These are phyloP conservation scores for Narcine bancroftii DNA, from an alignment of 2,113 vertebrate genomes.

Conservation along the genomic window DNA sequence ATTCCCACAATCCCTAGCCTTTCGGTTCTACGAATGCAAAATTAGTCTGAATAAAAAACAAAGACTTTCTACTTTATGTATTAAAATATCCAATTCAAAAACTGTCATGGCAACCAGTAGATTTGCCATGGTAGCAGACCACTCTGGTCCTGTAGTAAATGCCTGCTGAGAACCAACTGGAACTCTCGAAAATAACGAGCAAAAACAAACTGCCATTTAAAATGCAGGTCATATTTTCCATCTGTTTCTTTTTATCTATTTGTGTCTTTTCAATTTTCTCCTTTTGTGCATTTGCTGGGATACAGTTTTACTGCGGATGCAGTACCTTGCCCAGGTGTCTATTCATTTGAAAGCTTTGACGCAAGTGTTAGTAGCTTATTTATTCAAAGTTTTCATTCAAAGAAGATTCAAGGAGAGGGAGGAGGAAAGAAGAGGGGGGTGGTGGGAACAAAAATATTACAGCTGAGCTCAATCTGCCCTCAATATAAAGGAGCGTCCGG, in stretches of 20 bases:
- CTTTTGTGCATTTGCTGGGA: neutral
- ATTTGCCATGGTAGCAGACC: constrained; percentile 29
- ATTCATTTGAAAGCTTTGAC: neutral
- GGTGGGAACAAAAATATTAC: neutral
- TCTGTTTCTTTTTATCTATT: constrained; percentile 17
- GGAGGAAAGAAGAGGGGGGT: neutral
- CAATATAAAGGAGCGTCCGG: neutral
- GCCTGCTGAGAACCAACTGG: constrained; percentile 16
- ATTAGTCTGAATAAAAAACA: constrained; percentile 31
- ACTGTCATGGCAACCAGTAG: constrained; percentile 31
- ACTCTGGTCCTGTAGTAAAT: constrained; percentile 24
- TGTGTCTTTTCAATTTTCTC: constrained; percentile 18
- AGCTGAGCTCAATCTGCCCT: neutral
- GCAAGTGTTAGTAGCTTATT: neutral
- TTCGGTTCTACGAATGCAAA: constrained; percentile 24
- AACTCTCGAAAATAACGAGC: constrained; percentile 20
- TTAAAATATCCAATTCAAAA: constrained; percentile 34
- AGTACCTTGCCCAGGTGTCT: constrained; percentile 2
- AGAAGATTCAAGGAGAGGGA: neutral
- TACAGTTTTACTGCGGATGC: neutral
- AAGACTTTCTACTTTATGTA: constrained; percentile 23
- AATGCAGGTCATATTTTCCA: constrained; percentile 23
- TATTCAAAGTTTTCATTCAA: neutral
- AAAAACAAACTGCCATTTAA: constrained; percentile 20
- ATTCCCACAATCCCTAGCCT: constrained; percentile 19